Conservation (phyloP, 2,113 vertebrate genomes). For the Hepsetus odoe region DNA sequence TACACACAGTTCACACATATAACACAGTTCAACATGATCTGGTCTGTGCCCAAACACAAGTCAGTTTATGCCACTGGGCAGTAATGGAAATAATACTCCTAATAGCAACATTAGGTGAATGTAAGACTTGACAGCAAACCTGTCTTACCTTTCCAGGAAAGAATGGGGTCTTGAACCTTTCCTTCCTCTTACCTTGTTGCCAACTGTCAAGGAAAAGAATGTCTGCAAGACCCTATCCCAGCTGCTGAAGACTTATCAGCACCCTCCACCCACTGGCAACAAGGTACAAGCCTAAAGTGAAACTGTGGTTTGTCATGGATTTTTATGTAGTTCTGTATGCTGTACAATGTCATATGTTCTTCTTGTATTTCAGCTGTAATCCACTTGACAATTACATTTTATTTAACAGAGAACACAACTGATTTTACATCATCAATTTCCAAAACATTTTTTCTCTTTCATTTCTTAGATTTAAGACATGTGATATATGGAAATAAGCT, state of each 20-base stretch:
- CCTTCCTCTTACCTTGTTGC: constrained; percentile 91
- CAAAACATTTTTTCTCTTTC: too few species aligned
- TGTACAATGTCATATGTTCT: too few species aligned
- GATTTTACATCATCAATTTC: too few species aligned
- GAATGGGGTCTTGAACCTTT: constrained; percentile 98
- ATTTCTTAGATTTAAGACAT: too few species aligned
- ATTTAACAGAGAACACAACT: too few species aligned
- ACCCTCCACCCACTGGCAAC: constrained; percentile 85
- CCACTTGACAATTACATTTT: too few species aligned
- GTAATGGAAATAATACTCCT: constrained; percentile 34
- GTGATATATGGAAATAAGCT: too few species aligned
- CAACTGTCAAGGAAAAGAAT: constrained; percentile 93
- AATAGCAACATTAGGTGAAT: background rate
- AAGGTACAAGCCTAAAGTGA: constrained; percentile 78
- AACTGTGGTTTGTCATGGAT: background rate
- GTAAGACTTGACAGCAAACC: constrained; percentile 1
- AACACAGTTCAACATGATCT: background rate
- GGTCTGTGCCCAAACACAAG: background rate
- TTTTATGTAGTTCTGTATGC: background rate
- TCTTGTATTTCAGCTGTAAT: too few species aligned
- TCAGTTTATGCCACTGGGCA: background rate
- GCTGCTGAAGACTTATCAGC: constrained; percentile 94
- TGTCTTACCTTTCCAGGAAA: constrained; percentile 78
- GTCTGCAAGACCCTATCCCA: constrained; percentile 94
- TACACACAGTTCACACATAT: too few species aligned